These are phyloP conservation scores for Zaprionus taronus DNA, from an alignment of 1,140 invertebrate species.

Conservation along the genomic window DNA sequence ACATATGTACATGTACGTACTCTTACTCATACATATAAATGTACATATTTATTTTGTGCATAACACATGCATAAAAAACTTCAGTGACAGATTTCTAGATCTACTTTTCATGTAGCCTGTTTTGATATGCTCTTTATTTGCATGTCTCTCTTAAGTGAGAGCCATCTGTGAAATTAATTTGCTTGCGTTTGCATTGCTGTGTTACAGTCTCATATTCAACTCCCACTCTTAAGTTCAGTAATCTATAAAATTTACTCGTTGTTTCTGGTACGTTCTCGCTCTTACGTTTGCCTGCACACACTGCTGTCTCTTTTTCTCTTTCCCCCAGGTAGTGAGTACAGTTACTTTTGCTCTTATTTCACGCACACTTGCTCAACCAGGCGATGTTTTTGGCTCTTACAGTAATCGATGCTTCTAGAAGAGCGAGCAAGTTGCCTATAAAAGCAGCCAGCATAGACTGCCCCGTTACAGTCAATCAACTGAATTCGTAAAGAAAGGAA, in stretches of 20 bases:
- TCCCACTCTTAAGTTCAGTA: neutral
- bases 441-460: neutral
- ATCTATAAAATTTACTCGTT: neutral
- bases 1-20: no score
- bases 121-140: neutral
- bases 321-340: neutral
- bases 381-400: conserved; percentile 11
- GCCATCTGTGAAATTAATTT: neutral
- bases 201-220: neutral
- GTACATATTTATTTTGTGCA: neutral
- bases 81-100: neutral
- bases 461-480: conserved; percentile 18
- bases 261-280: conserved; percentile 4
- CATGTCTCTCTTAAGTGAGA: neutral
- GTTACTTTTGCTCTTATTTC: neutral
- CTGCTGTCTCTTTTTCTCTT: neutral
- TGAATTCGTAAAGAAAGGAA: neutral
- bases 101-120: neutral
- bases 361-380: neutral
- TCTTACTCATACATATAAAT: neutral
- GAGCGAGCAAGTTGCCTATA: conserved; percentile 15
- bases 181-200: neutral
- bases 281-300: neutral
- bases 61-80: neutral
- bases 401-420: conserved; percentile 23